A percentile compares a stretch with the other conserved stretches of the same genome.
phyloP scores from a whole-genome alignment of 2,888 invertebrate species.

The Acleris sparsana region DNA sequence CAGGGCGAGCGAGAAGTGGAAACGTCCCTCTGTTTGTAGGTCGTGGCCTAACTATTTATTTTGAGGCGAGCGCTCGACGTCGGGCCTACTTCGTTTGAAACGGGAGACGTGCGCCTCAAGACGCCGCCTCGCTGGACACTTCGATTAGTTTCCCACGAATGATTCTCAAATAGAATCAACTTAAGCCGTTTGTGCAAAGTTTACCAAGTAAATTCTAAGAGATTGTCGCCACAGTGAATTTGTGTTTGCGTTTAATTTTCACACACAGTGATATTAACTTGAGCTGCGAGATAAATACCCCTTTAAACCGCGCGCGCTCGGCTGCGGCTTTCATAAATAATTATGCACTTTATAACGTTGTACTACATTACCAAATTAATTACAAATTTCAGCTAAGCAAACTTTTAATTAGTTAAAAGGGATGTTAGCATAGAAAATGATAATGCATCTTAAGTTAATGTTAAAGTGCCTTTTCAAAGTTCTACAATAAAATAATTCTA shows the following conservation, averaged over 20 bases:
- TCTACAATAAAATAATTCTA: too few relatives aligned
- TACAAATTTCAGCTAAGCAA: slow-evolving; percentile 11
- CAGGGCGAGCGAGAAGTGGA: slow-evolving; percentile 54
- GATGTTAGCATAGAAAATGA: background rate
- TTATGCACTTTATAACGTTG: slow-evolving; percentile 33
- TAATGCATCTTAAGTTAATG: background rate
- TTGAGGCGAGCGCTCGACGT: slow-evolving; percentile 14
- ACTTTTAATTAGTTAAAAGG: slow-evolving; percentile 11
- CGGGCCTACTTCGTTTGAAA: slow-evolving; percentile 28
- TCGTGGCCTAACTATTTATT: slow-evolving; percentile 56
- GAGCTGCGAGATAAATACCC: slow-evolving; percentile 25
- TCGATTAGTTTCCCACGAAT: slow-evolving; percentile 23
- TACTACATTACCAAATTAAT: slow-evolving; percentile 30
- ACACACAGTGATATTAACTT: slow-evolving; percentile 30
- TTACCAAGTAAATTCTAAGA: slow-evolving; percentile 15
- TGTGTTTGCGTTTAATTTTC: slow-evolving; percentile 34
- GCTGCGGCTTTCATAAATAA: slow-evolving; percentile 26
- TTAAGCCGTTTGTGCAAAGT: slow-evolving; percentile 1
- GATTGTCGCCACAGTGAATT: slow-evolving; percentile 26
- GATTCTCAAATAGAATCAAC: slow-evolving; percentile 13
- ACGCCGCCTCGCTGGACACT: slow-evolving; percentile 13
- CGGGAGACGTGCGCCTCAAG: slow-evolving; percentile 23
- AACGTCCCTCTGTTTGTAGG: slow-evolving; percentile 55
- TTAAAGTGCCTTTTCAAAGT: too few relatives aligned
- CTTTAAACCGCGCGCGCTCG: slow-evolving; percentile 19